Conservation (phyloP, 2,113 vertebrate species). For the Tauraco erythrolophus region DNA sequence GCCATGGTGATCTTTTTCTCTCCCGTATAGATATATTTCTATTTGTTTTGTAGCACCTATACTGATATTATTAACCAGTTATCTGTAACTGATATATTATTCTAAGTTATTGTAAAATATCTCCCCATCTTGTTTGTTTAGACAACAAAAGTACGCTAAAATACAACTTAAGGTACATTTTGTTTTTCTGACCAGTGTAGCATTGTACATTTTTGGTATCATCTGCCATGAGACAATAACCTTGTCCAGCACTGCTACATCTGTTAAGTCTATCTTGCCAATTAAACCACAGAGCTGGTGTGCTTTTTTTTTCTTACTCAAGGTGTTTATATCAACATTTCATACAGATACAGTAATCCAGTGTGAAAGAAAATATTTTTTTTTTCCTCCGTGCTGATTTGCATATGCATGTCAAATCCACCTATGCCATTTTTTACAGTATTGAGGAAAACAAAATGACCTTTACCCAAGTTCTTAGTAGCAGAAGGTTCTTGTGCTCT, state of each 20-base stretch:
- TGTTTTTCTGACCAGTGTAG: constrained; percentile 8
- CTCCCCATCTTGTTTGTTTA: background rate
- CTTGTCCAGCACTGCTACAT: constrained; percentile 3
- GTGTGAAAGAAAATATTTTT: constrained; percentile 46
- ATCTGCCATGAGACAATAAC: constrained; percentile 21
- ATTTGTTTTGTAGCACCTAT: background rate
- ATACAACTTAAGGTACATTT: background rate
- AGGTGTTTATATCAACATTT: constrained; percentile 65
- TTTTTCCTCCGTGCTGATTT: constrained; percentile 60
- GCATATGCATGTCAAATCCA: constrained; percentile 70
- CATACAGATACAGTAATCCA: constrained; percentile 34
- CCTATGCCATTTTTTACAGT: constrained; percentile 59
- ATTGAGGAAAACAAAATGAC: constrained; percentile 73
- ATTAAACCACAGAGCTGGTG: constrained; percentile 56
- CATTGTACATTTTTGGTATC: background rate
- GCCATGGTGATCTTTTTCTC: background rate
- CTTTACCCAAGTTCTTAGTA: constrained; percentile 75
- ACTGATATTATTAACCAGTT: background rate
- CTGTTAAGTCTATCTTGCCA: constrained; percentile 57
- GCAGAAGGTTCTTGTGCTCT: constrained; percentile 49
- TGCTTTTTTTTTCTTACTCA: background rate
- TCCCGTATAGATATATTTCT: background rate
- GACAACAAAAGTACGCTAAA: background rate
- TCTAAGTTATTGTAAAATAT: background rate
- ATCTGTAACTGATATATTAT: background rate